Base-by-base conservation (phyloP, 2,797 vertebrate species). In the Rallus crepitans region DNA sequence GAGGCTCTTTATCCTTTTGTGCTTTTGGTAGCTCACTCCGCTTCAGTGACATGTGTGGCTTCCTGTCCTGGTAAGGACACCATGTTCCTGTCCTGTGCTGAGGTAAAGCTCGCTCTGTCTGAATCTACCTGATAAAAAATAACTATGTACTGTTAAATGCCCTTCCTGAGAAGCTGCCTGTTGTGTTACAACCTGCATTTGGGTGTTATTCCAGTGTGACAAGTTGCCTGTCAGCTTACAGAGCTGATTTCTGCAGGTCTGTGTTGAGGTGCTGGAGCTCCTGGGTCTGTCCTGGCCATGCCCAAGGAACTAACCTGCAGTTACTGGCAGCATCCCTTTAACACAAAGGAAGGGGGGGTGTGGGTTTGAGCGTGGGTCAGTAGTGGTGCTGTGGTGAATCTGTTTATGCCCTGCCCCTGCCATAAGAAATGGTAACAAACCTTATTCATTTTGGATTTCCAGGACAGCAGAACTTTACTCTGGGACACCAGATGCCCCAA, bases 401-500 rank as follows among this genome's bases (percentile, higher is more conserved):
- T 91, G 42, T 55, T 87, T 84, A 19, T 56, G 52, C n/a, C 39
- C 19, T 9, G 12, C 28, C 28, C 7, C 37, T 53, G 31, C 55
- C 27, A n/a, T n/a, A n/a, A n/a, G n/a, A 68, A 60, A 56, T 18
- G 27, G 47, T 88, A 61, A 84, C 72, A 57, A 14, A 17, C 11
- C 30, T 80, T 4, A 3, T 61, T 96, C 31, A 8, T 39, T 94
- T 95, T 94, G 71, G 66, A 28, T 78, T 83, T 88, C 10, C 82
- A 99, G 99, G 99, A 99, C 84, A 98, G 97, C 65, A 98, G 99
- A 75, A 98, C 99, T 95, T 97, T 99, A 96, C 97, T 99, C 78
- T 99, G 99, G 99, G 99, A 99, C 96, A 98, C 97, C 87, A 99
- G 99, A 95, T 99, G 99, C 97, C 98, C 99, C 79, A 99, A 99